These are phyloP conservation scores for Catagonus wagneri DNA, from an alignment of 2,113 vertebrate genomes.

Conservation along the genomic window DNA sequence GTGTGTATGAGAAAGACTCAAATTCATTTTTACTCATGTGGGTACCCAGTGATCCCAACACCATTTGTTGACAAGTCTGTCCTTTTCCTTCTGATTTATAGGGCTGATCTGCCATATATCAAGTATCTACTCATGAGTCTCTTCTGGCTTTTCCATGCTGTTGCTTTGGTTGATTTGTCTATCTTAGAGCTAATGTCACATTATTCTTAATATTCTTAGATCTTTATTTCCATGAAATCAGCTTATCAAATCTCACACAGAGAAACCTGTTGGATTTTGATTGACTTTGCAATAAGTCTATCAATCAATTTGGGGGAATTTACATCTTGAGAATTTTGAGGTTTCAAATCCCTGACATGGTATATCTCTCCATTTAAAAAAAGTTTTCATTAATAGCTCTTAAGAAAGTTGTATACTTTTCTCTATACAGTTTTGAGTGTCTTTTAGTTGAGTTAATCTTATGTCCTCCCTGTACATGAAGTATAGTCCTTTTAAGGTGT, in stretches of 20 bases:
- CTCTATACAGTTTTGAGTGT: not conserved
- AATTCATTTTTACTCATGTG: not conserved
- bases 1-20: not conserved
- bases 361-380: not conserved
- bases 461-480: not conserved
- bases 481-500: not conserved
- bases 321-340: not conserved
- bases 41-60: not conserved
- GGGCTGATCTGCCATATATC: not conserved
- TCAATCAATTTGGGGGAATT: not conserved
- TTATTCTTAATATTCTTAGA: not conserved
- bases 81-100: not conserved
- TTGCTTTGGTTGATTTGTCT: not conserved
- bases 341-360: not conserved
- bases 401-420: not conserved
- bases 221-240: not conserved
- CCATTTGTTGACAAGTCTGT: not conserved
- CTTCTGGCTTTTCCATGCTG: not conserved
- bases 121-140: not conserved
- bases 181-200: not conserved
- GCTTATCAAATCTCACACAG: not conserved
- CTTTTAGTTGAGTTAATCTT: conserved; percentile 4
- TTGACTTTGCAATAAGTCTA: not conserved
- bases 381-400: not conserved
- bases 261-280: not conserved